Base-by-base conservation (phyloP, 64 coral and sea anemone species). In the Orbicella faveolata region DNA sequence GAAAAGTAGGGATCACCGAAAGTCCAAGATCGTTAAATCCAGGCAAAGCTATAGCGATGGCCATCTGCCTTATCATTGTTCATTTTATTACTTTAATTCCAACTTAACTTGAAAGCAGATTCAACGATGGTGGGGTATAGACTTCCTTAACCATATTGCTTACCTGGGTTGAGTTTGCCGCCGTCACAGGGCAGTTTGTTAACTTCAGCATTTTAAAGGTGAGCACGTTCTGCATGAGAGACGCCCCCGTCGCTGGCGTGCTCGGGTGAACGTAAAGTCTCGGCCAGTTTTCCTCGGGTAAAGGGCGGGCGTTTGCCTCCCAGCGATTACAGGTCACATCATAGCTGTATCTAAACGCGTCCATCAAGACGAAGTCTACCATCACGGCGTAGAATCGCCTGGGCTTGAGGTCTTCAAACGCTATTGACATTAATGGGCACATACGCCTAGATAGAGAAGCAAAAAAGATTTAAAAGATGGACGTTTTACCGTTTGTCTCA, bases 381-480 rank as follows among this genome's bases (percentile, higher is more conserved):
- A 84, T 84, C 1, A 84, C 81, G 25, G 81, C 63, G 36, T 84
- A 84, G 36, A 52, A 44, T 69, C 68, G 34, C 9, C 18, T 26
- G 9, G 81, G 81, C 13, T 66, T 84, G 20, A 84, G 81, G 63
- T 84, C 81, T 68, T 84, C 36, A n/a, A 84, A 84, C 48, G 19
- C 11, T 63, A 84, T 48, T 84, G 81, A 84, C n/a, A 84, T 48
- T 37, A 51, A 18, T 44, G 81, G 81, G 20, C 63, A 63, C 81
- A 84, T 84, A 18, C 81, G 62, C 81, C 81, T 84, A 4, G 1
- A 69, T 68, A 33, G 6, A 23, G 48, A 69, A 1, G 19, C 64
- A 84, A 68, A 48, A 18, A 41, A 76, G 35, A 37, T 36, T 18
- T 39, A 19, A 17, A 0, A 67, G 23, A 67, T 67, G 3, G 23